Evolutionary conservation across 1,140 invertebrate genomes (phyloP).

Genomic region (Acyrthosiphon pisum): DNA sequence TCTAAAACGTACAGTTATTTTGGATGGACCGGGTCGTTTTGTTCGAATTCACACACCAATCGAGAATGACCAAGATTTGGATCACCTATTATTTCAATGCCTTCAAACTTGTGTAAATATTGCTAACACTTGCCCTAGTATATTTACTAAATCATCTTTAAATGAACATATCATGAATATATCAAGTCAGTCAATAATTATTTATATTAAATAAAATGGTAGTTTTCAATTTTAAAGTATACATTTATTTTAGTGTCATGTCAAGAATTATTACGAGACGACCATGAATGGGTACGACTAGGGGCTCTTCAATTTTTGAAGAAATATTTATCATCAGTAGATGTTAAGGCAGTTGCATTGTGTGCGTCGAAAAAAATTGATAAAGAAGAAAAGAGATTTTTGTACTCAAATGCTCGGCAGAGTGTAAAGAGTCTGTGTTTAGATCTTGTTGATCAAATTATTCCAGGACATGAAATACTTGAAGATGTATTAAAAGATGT

Average conservation of each 20-base stretch:
- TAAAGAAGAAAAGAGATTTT: slow-evolving; percentile 34
- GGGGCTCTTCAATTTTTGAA: slow-evolving; percentile 77
- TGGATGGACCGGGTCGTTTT: slow-evolving; percentile 63
- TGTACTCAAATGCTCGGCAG: slow-evolving; percentile 42
- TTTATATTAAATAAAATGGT: not conserved
- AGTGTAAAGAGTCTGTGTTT: slow-evolving; percentile 59
- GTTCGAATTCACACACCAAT: slow-evolving; percentile 62
- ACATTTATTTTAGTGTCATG: slow-evolving; percentile 63
- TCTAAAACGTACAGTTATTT: slow-evolving; percentile 61
- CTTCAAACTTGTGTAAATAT: slow-evolving; percentile 73
- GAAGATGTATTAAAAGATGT: slow-evolving; percentile 63
- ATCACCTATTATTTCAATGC: slow-evolving; percentile 76
- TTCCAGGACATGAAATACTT: slow-evolving; percentile 64
- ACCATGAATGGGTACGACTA: slow-evolving; percentile 79
- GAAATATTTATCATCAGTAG: slow-evolving; percentile 71
- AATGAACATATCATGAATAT: slow-evolving; percentile 64
- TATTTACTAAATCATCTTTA: slow-evolving; percentile 66
- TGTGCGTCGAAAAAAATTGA: slow-evolving; percentile 23
- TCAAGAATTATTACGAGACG: slow-evolving; percentile 68
- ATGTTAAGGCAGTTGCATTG: slow-evolving; percentile 68
- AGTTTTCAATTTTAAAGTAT: not conserved
- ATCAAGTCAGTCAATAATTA: slow-evolving; percentile 64
- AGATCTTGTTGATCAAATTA: slow-evolving; percentile 62
- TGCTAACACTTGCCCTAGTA: slow-evolving; percentile 65
- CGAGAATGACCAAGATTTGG: slow-evolving; percentile 65